phyloP scores from a whole-genome alignment of 2,113 vertebrate species.

The Eudyptes chrysolophus region DNA sequence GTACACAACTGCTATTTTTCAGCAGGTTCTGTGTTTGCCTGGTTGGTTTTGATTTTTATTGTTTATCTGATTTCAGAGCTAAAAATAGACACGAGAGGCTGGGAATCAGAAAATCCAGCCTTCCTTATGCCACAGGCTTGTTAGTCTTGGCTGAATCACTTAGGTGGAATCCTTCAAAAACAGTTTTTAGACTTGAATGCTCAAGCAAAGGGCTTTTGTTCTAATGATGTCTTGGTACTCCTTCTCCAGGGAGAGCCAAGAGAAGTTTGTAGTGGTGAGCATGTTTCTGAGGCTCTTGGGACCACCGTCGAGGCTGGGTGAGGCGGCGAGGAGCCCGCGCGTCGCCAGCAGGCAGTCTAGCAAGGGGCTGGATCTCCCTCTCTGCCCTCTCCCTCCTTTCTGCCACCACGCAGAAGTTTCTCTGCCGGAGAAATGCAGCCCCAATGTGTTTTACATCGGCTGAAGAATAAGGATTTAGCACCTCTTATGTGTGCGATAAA shows the following conservation, averaged over 20 bases:
- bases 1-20: not conserved
- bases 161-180: not conserved
- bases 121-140: not conserved
- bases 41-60: not conserved
- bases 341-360: too few relatives aligned
- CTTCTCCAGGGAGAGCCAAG: not conserved
- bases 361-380: not conserved
- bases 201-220: not conserved
- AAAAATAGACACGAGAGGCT: not conserved
- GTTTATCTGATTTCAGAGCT: conserved; percentile 23
- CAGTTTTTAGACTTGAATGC: not conserved
- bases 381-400: not conserved
- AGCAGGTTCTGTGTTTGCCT: not conserved
- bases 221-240: not conserved
- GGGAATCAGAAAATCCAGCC: conserved; percentile 32
- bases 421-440: not conserved
- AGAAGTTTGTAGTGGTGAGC: not conserved
- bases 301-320: accelerated
- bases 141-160: conserved; percentile 33
- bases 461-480: not conserved
- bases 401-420: not conserved
- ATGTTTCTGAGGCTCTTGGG: not conserved
- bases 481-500: not conserved
- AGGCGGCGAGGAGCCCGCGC: accelerated
- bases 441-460: not conserved